These are phyloP conservation scores for Troglohyphantes excavatus DNA, from an alignment of 2,888 invertebrate genomes.

Conservation along the genomic window DNA sequence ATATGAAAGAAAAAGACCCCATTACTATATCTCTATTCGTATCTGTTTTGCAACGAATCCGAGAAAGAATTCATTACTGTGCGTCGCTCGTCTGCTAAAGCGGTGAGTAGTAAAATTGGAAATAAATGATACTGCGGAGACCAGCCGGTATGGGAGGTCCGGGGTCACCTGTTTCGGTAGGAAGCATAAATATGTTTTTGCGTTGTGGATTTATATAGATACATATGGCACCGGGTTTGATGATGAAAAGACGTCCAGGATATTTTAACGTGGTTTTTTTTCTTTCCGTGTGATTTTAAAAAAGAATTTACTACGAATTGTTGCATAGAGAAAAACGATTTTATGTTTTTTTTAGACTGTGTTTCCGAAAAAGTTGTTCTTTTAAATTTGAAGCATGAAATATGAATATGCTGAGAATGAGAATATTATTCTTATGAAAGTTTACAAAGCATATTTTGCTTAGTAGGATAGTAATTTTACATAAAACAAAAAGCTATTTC, in stretches of 20 bases:
- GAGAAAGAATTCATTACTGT: constrained; percentile 65
- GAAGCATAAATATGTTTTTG: constrained; percentile 41
- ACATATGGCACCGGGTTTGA: constrained; percentile 5
- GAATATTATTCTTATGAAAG: no score
- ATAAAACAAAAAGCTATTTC: no score
- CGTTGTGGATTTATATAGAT: constrained; percentile 51
- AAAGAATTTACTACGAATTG: not conserved
- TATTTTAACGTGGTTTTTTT: no score
- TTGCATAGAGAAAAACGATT: constrained; percentile 1
- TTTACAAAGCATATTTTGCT: no score
- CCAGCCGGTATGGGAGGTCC: constrained; percentile 64
- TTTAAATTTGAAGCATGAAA: no score
- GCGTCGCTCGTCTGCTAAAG: constrained; percentile 28
- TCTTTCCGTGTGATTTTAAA: no score
- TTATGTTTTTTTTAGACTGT: no score
- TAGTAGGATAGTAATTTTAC: no score
- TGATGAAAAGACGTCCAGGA: constrained; percentile 9
- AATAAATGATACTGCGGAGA: constrained; percentile 52
- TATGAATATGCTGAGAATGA: no score
- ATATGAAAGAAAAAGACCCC: not conserved
- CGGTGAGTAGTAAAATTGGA: constrained; percentile 65
- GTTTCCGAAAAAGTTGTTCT: no score
- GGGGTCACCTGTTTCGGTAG: constrained; percentile 2
- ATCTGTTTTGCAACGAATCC: constrained; percentile 53
- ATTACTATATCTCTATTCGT: constrained; percentile 59